These are phyloP conservation scores for Eupithecia abbreviata DNA, from an alignment of 2,888 invertebrate genomes.

Conservation along the genomic window DNA sequence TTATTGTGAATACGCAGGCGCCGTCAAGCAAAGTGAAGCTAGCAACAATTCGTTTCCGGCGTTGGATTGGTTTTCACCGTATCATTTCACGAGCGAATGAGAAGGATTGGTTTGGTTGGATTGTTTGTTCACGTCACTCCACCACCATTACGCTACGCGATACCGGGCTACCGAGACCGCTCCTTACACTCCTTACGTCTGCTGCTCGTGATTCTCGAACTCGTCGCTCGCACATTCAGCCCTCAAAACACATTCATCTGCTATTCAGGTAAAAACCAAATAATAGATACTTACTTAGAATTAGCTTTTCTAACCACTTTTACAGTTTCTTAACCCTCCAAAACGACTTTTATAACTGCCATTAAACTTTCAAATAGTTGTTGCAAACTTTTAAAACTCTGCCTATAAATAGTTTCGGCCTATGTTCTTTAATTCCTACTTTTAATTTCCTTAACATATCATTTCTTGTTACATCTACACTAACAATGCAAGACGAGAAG, in stretches of 20 bases:
- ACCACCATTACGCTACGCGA: constrained; percentile 34
- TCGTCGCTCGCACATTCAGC: constrained; percentile 16
- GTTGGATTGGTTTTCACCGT: background rate
- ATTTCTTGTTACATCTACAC: constrained; percentile 22
- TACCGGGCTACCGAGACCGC: constrained; percentile 36
- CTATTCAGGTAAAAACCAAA: constrained; percentile 30
- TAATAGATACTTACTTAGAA: constrained; percentile 16
- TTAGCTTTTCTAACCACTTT: background rate
- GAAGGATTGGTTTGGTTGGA: too few relatives aligned
- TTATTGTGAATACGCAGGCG: constrained; percentile 73
- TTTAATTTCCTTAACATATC: constrained; percentile 18
- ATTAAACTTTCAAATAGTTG: constrained; percentile 27
- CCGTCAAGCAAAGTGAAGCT: constrained; percentile 62
- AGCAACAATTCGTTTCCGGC: constrained; percentile 46
- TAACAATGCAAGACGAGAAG: constrained; percentile 15
- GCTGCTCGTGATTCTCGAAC: constrained; percentile 1
- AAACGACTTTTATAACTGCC: background rate
- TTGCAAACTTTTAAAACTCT: constrained; percentile 19
- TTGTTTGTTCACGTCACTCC: constrained; percentile 22
- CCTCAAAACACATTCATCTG: constrained; percentile 15
- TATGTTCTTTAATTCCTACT: constrained; percentile 13
- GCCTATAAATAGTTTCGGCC: background rate
- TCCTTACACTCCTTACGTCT: constrained; percentile 16
- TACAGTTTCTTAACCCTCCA: background rate
- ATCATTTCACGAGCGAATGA: background rate